Evolutionary conservation across 2,113 vertebrate genomes (phyloP).

Genomic region (Python bivittatus): DNA sequence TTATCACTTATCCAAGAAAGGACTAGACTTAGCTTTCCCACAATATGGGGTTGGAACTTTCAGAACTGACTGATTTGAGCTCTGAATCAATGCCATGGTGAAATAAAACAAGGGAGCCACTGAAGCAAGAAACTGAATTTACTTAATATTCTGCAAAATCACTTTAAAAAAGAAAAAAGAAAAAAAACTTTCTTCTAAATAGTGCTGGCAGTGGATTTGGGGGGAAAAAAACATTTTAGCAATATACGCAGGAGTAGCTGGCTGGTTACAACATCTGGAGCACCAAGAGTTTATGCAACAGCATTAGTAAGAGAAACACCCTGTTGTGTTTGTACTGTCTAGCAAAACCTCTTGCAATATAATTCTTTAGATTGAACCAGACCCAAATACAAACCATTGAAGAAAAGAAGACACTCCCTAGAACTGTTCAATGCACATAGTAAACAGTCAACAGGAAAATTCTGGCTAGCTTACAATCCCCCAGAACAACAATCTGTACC

Average conservation of each 20-base stretch:
- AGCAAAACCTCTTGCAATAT: constrained; percentile 9
- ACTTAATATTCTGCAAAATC: background rate
- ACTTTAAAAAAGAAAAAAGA: background rate
- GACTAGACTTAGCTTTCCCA: too few relatives aligned
- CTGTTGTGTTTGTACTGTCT: background rate
- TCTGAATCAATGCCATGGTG: background rate
- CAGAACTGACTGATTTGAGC: background rate
- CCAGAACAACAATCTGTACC: constrained; percentile 2
- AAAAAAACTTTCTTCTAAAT: background rate
- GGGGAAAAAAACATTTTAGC: background rate
- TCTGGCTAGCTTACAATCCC: background rate
- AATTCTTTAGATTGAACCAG: constrained; percentile 25
- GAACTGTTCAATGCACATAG: constrained; percentile 16
- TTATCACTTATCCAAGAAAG: background rate
- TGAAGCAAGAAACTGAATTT: background rate
- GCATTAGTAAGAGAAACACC: constrained; percentile 12
- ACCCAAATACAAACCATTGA: constrained; percentile 19
- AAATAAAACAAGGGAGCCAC: background rate
- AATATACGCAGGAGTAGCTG: background rate
- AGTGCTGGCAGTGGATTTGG: background rate
- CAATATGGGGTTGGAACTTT: background rate
- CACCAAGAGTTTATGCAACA: constrained; percentile 12
- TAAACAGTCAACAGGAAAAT: constrained; percentile 27
- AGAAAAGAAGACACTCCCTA: constrained; percentile 27
- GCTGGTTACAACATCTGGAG: constrained; percentile 22